Base-by-base conservation (phyloP, 2,113 vertebrate species). In the Coreoperca whiteheadi region DNA sequence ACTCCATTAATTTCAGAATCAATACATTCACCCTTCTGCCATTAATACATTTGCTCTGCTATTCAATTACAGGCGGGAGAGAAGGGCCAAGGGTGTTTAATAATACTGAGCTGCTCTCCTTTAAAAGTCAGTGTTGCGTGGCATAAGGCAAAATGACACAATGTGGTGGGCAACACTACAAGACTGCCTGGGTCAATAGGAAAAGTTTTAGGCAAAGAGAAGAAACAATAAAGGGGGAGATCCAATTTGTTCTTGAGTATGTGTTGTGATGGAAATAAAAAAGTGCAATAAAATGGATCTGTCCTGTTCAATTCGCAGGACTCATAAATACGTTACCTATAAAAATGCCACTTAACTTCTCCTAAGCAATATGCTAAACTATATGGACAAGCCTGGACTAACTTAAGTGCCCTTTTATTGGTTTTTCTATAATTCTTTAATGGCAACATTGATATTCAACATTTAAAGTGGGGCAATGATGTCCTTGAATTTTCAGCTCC, bases 231-330 rank as follows among this genome's bases (percentile, higher is more conserved):
- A 91, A 93, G 63, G 34, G 25, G 72, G 56, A 11, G 63, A 76
- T 51, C 82, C 48, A 86, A 86, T 87, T 91, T 88, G 79, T 77
- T 88, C 77, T 60, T 71, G 57, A 83, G 70, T 83, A 69, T 63
- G 79, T 78, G 87, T 81, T 81, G 53, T 65, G 54, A 75, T 79
- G 83, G 69, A 83, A 86, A 79, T 88, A 80, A 87, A 92, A 87
- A 88, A 48, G 53, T 65, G 79, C 79, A 84, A 90, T 93, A 91
- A 94, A 93, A 87, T 77, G 32, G 70, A 89, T 20, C 54, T 91
- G 93, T 88, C 93, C 93, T 93, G 93, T 95, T 95, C 88, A 83
- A 83, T 90, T 93, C 82, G 82, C 79, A 81, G 64, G 67, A 68
- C 83, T 85, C 80, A 77, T 93, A 93, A 94, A 94, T 91, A 89